phyloP scores from a whole-genome alignment of 2,888 invertebrate genomes.

The Glaucopsyche alexis region DNA sequence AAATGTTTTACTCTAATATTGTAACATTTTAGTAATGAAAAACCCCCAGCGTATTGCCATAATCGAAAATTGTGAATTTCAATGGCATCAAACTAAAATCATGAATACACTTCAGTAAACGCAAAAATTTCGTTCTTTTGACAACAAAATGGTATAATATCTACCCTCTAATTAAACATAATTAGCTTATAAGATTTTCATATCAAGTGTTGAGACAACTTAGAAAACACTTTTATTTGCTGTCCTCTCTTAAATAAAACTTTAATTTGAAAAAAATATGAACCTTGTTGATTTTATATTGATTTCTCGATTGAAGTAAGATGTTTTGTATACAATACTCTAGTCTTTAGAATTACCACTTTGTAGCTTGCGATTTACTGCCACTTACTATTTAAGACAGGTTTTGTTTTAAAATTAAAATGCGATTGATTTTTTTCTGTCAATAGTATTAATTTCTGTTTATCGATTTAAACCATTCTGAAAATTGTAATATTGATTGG shows the following conservation, averaged over 20 bases:
- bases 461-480: no score
- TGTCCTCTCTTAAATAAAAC: neutral
- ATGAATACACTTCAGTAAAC: neutral
- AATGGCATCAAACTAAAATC: neutral
- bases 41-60: constrained; percentile 18
- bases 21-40: neutral
- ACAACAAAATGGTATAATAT: neutral
- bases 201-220: neutral
- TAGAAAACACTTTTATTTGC: neutral
- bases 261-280: neutral
- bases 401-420: no score
- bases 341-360: neutral
- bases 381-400: neutral
- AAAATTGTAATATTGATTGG: neutral
- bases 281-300: neutral
- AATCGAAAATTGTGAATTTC: neutral
- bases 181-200: neutral
- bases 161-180: neutral
- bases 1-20: neutral
- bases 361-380: constrained; percentile 1
- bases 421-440: no score
- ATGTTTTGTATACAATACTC: neutral
- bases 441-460: no score
- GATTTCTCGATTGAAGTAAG: no score
- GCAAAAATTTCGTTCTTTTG: neutral